Conservation (phyloP, 2,888 invertebrate genomes). For the Sphecodes monilicornis region DNA sequence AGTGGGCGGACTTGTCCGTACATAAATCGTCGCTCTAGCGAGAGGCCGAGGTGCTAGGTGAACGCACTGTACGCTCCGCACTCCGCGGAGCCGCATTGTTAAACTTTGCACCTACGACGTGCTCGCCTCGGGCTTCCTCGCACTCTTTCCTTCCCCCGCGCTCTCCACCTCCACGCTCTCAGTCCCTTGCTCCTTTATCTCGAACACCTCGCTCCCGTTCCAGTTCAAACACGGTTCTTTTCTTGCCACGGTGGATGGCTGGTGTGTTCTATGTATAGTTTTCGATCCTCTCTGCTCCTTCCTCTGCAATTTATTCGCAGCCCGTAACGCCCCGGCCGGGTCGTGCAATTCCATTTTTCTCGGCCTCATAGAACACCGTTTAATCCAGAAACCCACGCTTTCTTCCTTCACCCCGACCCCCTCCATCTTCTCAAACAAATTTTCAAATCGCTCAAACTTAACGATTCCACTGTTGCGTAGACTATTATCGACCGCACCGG, state of each 20-base stretch:
- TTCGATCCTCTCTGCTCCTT: conserved; percentile 4
- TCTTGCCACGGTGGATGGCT: not conserved
- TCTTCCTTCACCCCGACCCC: no score
- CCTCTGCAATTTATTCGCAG: conserved; percentile 2
- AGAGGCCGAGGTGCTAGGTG: conserved; percentile 78
- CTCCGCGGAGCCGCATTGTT: conserved; percentile 65
- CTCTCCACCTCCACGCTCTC: not conserved
- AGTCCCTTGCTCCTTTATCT: not conserved
- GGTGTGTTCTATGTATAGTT: conserved; percentile 16
- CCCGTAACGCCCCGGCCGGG: conserved; percentile 39
- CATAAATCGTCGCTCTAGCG: conserved; percentile 81
- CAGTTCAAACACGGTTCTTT: not conserved
- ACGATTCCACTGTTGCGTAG: not conserved
- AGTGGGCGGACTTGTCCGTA: conserved; percentile 77
- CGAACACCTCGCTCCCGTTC: conserved; percentile 11
- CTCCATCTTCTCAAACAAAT: not conserved
- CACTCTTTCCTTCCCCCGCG: conserved; percentile 27
- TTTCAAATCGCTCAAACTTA: not conserved
- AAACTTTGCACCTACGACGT: conserved; percentile 69
- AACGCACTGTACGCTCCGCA: conserved; percentile 67
- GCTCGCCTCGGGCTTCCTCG: conserved; percentile 44
- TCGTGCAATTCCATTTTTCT: conserved; percentile 20
- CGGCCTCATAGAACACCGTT: not conserved
- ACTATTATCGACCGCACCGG: no score
- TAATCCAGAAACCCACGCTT: not conserved